Percentiles rank a stretch among this genome's conserved stretches.
Conservation (phyloP, 2,113 vertebrate genomes). For the Saiga tatarica region DNA sequence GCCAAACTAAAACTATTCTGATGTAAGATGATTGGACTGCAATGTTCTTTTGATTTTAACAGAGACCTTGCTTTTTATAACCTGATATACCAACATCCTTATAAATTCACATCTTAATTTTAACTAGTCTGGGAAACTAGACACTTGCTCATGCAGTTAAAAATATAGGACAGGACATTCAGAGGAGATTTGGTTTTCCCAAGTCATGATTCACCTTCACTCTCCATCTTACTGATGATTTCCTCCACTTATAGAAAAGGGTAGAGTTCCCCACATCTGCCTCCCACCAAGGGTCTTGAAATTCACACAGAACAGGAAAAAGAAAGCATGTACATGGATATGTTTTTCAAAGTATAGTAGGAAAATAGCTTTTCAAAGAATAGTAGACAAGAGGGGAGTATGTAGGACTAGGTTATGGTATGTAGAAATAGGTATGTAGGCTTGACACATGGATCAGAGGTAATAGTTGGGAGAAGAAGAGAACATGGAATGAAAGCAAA, state of each 20-base stretch:
- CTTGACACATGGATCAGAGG: not conserved
- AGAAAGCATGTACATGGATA: not conserved
- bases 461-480: not conserved
- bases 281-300: accelerated
- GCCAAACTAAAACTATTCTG: not conserved
- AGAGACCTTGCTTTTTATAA: constrained; percentile 6
- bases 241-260: constrained; percentile 20
- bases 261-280: not conserved
- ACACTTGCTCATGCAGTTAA: not conserved
- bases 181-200: not conserved
- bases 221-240: not conserved
- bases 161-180: not conserved
- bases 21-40: not conserved
- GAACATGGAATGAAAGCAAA: not conserved
- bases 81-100: not conserved
- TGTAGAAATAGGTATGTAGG: not conserved
- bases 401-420: not conserved
- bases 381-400: not conserved
- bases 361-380: not conserved
- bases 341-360: not conserved
- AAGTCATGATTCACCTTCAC: constrained; percentile 38
- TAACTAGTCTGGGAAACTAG: not conserved
- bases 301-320: not conserved
- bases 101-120: constrained; percentile 18
- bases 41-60: constrained; percentile 17